Evolutionary conservation across 1,140 invertebrate species (phyloP).

Genomic region (Heliconius congener): DNA sequence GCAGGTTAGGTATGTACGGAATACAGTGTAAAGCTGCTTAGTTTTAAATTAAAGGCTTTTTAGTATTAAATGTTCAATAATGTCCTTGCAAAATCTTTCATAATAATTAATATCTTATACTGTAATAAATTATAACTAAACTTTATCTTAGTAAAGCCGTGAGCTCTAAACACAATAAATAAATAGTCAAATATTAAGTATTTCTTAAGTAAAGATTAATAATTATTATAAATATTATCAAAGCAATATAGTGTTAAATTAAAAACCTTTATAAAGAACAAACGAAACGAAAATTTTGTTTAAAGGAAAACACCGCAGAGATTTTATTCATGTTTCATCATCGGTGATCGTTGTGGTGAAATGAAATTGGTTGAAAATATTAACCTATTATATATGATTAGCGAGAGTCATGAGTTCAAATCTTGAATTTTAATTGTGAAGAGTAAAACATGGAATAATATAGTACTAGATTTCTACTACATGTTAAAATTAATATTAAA

Average conservation of each 20-base stretch:
- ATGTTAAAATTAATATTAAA: no score
- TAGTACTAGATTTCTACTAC: no score
- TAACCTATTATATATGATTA: no score
- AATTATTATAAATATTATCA: not conserved
- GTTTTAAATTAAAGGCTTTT: not conserved
- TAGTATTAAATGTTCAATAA: not conserved
- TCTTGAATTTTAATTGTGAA: no score
- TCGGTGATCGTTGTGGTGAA: not conserved
- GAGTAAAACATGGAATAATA: no score
- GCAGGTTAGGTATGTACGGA: no score
- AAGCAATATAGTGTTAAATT: not conserved
- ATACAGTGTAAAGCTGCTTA: no score
- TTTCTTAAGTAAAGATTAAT: not conserved
- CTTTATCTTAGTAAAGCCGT: not conserved
- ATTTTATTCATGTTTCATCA: not conserved
- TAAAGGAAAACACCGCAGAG: not conserved
- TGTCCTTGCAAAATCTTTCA: not conserved
- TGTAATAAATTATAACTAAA: not conserved
- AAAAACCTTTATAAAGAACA: not conserved
- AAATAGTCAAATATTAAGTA: not conserved
- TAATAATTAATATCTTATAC: not conserved
- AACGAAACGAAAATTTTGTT: not conserved
- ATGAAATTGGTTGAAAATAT: not conserved
- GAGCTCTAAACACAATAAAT: not conserved
- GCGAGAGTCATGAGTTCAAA: no score